phyloP scores from a whole-genome alignment of 2,113 vertebrate species.

The Pseudopipra pipra region DNA sequence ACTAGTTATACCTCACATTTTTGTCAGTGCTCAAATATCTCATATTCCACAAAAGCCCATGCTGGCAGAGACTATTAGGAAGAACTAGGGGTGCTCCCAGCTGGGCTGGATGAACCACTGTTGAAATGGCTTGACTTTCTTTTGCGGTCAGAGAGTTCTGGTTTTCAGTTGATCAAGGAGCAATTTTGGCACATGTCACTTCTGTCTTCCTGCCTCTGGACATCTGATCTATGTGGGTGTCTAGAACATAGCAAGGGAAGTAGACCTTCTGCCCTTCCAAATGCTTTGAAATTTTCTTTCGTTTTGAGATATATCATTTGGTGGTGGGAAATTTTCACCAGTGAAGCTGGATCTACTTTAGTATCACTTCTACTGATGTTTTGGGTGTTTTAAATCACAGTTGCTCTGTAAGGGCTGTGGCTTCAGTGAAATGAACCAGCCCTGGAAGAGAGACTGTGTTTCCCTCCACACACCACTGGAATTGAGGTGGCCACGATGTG shows the following conservation, averaged over 20 bases:
- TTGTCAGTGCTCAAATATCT: not conserved
- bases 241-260: not conserved
- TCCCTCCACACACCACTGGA: not conserved
- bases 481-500: not conserved
- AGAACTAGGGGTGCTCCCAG: not conserved
- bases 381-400: not conserved
- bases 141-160: not conserved
- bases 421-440: not conserved
- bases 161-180: not conserved
- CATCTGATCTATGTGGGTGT: not conserved
- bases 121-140: not conserved
- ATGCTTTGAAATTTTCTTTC: not conserved
- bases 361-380: not conserved
- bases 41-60: not conserved
- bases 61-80: not conserved
- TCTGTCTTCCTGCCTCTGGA: not conserved
- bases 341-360: constrained; percentile 5
- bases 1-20: not conserved
- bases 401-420: not conserved
- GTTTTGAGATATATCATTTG: not conserved
- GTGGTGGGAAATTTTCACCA: not conserved
- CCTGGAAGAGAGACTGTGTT: not conserved
- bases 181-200: not conserved
- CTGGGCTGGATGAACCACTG: not conserved
- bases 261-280: not conserved